Conservation (phyloP, 2,797 vertebrate genomes). For the Liasis olivaceus region DNA sequence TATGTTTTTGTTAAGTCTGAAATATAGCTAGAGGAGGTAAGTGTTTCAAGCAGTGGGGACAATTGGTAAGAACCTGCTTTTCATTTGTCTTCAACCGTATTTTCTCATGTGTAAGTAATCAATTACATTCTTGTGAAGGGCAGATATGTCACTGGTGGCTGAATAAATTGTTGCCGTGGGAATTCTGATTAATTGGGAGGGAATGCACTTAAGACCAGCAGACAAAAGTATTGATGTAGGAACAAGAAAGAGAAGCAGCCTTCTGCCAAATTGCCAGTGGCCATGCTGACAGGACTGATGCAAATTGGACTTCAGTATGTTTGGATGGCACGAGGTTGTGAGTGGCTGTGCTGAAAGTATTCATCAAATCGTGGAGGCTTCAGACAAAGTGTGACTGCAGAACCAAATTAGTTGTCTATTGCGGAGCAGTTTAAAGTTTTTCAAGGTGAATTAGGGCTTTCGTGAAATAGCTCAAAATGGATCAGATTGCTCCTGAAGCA, state of each 20-base stretch:
- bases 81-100: background rate
- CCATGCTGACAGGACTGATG: background rate
- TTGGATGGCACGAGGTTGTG: background rate
- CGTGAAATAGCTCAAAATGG: background rate
- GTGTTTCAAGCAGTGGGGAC: background rate
- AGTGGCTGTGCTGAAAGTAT: background rate
- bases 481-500: background rate
- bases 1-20: background rate
- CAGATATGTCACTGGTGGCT: conserved; percentile 8
- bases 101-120: background rate
- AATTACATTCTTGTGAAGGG: background rate
- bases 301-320: background rate
- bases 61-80: background rate
- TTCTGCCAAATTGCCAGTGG: background rate
- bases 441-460: background rate
- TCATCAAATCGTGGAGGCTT: background rate
- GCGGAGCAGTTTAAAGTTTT: background rate
- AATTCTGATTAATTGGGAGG: conserved; percentile 21
- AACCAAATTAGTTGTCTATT: background rate
- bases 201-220: conserved; percentile 6
- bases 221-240: conserved; percentile 10
- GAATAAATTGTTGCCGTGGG: conserved; percentile 18
- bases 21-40: background rate
- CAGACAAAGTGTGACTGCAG: too few species aligned
- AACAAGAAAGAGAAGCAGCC: background rate